These are phyloP conservation scores for Rhabdornis inornatus DNA, from an alignment of 2,113 vertebrate species.

Conservation along the genomic window DNA sequence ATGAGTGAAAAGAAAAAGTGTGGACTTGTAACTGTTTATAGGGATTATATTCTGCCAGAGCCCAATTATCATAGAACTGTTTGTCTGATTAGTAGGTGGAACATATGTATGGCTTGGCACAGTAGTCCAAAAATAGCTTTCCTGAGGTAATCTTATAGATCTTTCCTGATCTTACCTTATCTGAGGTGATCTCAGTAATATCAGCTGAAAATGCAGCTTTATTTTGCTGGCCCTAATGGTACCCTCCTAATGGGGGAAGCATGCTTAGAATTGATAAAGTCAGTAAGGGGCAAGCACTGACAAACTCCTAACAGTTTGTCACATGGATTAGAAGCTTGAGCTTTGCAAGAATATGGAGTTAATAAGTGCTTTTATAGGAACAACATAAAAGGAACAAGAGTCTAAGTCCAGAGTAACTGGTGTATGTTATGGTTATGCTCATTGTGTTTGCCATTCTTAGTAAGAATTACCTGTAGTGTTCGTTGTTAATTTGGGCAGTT, in stretches of 20 bases:
- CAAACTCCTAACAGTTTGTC: neutral
- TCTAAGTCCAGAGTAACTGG: neutral
- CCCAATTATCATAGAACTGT: neutral
- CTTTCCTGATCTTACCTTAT: neutral
- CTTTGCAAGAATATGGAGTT: neutral
- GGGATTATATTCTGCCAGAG: neutral
- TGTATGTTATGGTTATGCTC: neutral
- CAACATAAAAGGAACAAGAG: neutral
- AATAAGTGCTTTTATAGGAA: neutral
- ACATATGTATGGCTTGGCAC: neutral
- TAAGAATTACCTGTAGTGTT: neutral
- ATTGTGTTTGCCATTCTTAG: neutral
- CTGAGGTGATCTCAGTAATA: neutral
- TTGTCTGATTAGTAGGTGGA: neutral
- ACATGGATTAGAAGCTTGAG: neutral
- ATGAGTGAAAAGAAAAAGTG: fast-evolving
- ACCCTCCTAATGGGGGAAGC: neutral
- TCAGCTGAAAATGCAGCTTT: neutral
- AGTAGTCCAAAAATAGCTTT: neutral
- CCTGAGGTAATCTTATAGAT: neutral
- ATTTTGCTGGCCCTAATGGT: neutral
- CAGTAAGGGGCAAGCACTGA: neutral
- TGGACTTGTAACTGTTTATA: neutral
- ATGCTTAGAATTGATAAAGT: neutral
- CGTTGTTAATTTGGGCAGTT: neutral